phyloP scores from a whole-genome alignment of 2,113 vertebrate genomes.

The Microcebus griseorufus region DNA sequence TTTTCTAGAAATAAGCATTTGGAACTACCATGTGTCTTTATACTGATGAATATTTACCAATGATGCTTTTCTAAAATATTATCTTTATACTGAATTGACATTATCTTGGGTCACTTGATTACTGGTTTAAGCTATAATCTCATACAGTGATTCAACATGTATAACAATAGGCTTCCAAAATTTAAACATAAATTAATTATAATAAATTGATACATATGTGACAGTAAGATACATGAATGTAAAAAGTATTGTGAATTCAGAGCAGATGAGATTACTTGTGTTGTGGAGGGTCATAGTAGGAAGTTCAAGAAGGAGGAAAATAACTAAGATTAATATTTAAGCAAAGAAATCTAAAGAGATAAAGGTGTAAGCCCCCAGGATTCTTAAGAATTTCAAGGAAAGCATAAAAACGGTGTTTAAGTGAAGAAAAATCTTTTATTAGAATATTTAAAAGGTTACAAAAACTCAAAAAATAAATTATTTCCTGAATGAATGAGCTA shows the following conservation, averaged over 20 bases:
- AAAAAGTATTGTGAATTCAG: background rate
- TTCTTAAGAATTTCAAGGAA: constrained; percentile 21
- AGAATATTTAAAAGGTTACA: background rate
- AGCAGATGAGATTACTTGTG: background rate
- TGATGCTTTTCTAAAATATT: background rate
- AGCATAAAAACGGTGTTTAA: rapidly evolving
- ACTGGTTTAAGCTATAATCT: background rate
- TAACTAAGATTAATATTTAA: constrained; percentile 63
- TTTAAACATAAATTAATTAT: background rate
- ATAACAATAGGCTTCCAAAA: background rate
- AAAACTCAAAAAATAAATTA: background rate
- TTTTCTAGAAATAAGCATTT: background rate
- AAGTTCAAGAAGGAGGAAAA: background rate
- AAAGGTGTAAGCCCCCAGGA: background rate
- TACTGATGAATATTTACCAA: background rate
- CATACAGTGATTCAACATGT: background rate
- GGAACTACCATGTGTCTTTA: background rate
- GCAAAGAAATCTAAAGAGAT: constrained; percentile 36
- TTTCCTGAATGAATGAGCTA: background rate
- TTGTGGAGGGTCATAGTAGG: background rate
- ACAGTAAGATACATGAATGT: background rate
- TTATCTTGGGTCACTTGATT: background rate
- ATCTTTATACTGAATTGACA: background rate
- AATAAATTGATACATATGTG: background rate
- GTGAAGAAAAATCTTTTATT: background rate